Evolutionary conservation across 2,888 invertebrate species (phyloP), one percentile per base, ranked within the genome.

Genomic region (Ellobium chinense): DNA sequence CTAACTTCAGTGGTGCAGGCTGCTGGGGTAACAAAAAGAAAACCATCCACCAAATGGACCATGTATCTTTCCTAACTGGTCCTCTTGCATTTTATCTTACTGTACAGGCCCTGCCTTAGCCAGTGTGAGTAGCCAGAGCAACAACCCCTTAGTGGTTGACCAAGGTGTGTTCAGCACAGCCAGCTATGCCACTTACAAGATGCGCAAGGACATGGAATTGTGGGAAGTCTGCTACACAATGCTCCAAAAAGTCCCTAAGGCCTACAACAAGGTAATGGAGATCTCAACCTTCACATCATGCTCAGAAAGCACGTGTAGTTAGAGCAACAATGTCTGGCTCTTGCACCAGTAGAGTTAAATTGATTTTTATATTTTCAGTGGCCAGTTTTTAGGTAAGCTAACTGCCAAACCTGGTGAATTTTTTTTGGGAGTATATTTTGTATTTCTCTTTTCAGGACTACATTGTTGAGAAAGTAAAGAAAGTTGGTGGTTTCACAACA

Each of bases 211-310:
- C 62, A 86, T 91, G 74, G 92, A 92, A 78, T 82, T 93, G 68
- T 91, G 91, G 90, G 92, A 93, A 73, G 90, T 92, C 78, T 92
- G 92, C 84, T 86, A 88, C 78, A 89, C 87, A 37, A 89, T 91
- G 87, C 84, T 92, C 65, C 87, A 90, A 69, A 91, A 91, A 78
- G 87, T 93, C 24, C 93, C 93, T 54, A 90, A 91, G 74, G 89
- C 90, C 69, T 91, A 91, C 82, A 91, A 88, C 83, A 92, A 91
- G 89, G 92, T 92, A 80, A 60, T n/a, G n/a, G n/a, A n/a, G n/a
- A n/a, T n/a, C n/a, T n/a, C n/a, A n/a, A n/a, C n/a, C n/a, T n/a
- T n/a, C n/a, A n/a, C n/a, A n/a, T n/a, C n/a, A n/a, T n/a, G n/a
- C n/a, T n/a, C n/a, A n/a, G n/a, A n/a, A n/a, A n/a, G n/a, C n/a